Percentiles rank a stretch among this genome's conserved stretches.
These are phyloP conservation scores for Amphipyra berbera DNA, from an alignment of 2,888 invertebrate species.

Conservation along the genomic window DNA sequence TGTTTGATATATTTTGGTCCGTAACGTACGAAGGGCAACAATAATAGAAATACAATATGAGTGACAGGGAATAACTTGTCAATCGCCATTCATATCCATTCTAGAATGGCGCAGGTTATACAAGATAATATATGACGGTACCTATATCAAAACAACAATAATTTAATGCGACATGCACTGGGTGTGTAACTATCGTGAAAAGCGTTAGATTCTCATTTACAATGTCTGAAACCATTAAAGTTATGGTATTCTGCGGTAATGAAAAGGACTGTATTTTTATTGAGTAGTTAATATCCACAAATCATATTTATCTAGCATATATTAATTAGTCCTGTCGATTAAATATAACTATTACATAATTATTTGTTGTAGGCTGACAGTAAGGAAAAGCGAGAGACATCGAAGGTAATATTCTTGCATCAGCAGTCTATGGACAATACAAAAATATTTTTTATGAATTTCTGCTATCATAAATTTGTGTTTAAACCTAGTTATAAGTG, in stretches of 20 bases:
- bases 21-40: too few species aligned
- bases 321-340: conserved; percentile 56
- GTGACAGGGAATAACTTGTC: too few species aligned
- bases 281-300: conserved; percentile 41
- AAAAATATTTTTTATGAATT: conserved; percentile 64
- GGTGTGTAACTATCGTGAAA: conserved; percentile 9
- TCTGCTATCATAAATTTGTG: conserved; percentile 17
- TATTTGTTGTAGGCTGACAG: conserved; percentile 72
- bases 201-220: conserved; percentile 6
- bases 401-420: conserved; percentile 74
- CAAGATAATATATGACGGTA: conserved; percentile 45
- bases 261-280: conserved; percentile 13
- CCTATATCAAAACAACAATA: conserved; percentile 28
- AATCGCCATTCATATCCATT: too few species aligned
- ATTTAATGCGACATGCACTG: conserved; percentile 8
- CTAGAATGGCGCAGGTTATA: too few species aligned
- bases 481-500: conserved; percentile 13
- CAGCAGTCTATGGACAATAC: conserved; percentile 82
- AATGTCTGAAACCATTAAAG: conserved; percentile 26
- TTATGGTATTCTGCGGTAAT: conserved; percentile 11
- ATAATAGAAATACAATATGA: too few species aligned
- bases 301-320: conserved; percentile 54
- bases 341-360: conserved; percentile 75
- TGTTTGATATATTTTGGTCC: too few species aligned
- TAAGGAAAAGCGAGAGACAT: conserved; percentile 75